Evolutionary conservation across 2,888 invertebrate species (phyloP), one percentile per base, ranked within the genome.

Genomic region (Synanthedon tipuliformis): DNA sequence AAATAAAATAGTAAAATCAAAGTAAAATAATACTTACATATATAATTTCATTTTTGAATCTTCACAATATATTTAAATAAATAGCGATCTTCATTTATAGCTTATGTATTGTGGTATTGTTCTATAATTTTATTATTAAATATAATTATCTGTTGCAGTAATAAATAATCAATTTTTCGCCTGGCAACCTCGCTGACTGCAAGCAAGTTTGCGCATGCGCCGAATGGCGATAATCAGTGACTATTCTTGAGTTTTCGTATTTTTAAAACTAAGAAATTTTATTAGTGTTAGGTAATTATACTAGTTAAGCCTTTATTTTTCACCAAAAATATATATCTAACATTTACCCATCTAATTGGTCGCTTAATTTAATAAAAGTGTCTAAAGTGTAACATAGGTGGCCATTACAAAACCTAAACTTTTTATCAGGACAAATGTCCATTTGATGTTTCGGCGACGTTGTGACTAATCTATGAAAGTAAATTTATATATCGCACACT

Each of bases 121-220:
- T 45, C n/a, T n/a, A 45, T 7, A 45, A n/a, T 45, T 16, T 16
- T 15, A 18, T 49, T 49, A 16, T 10, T 15, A 49, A 16, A 49
- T 15, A 7, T 49, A 1, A 49, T 16, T 49, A 8, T 16, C 18
- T 49, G 18, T 13, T 16, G 16, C 8, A 49, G 16, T 15, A 49
- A 15, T 49, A 18, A 49, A 15, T 49, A 18, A 16, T 54, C 48
- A 40, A 11, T 51, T 53, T 61, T 53, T 56, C 53, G 50, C 51
- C 58, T 77, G 68, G 69, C 72, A 84, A 80, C 81, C 82, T 75
- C 58, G 55, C 60, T 58, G 70, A 73, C 70, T 75, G 75, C 83
- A 83, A 86, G 85, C 83, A 83, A 86, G 85, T 87, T 87, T 83
- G 87, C 86, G 86, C 86, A 87, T 87, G 86, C 86, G 86, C 86